Conservation (phyloP, 2,113 vertebrate species). For the Talpa occidentalis region DNA sequence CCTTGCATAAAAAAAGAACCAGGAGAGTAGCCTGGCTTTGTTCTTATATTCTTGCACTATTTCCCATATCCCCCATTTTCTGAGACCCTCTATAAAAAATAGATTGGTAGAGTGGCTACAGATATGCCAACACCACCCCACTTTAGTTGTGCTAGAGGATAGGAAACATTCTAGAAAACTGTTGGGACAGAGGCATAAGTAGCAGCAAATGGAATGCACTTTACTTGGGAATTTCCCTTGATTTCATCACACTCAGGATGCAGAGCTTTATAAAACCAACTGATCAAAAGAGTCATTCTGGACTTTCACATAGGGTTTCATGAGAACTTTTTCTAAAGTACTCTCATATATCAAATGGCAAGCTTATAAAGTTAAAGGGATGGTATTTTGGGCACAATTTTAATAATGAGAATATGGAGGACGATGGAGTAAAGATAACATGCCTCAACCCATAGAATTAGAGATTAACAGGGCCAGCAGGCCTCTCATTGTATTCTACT, state of each 20-base stretch:
- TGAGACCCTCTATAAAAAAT: constrained; percentile 12
- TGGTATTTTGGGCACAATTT: neutral
- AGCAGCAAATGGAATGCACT: neutral
- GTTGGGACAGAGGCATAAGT: neutral
- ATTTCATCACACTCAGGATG: constrained; percentile 37
- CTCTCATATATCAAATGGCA: neutral
- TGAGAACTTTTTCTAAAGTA: neutral
- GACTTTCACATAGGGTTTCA: neutral
- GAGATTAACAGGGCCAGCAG: neutral
- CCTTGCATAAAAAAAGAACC: neutral
- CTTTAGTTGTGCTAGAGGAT: neutral
- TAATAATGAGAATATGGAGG: neutral
- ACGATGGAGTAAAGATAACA: neutral
- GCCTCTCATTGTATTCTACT: neutral
- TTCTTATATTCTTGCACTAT: neutral
- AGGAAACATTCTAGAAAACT: neutral
- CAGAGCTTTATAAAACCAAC: constrained; percentile 25
- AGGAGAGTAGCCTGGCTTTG: neutral
- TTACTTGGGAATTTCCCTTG: neutral
- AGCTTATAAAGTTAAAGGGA: neutral
- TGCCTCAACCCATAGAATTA: neutral
- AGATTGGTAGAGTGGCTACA: neutral
- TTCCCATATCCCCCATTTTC: constrained; percentile 22
- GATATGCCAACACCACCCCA: neutral
- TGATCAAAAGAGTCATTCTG: neutral